These are phyloP conservation scores for Pogonophryne albipinna DNA, from an alignment of 2,797 vertebrate species.

Conservation along the genomic window DNA sequence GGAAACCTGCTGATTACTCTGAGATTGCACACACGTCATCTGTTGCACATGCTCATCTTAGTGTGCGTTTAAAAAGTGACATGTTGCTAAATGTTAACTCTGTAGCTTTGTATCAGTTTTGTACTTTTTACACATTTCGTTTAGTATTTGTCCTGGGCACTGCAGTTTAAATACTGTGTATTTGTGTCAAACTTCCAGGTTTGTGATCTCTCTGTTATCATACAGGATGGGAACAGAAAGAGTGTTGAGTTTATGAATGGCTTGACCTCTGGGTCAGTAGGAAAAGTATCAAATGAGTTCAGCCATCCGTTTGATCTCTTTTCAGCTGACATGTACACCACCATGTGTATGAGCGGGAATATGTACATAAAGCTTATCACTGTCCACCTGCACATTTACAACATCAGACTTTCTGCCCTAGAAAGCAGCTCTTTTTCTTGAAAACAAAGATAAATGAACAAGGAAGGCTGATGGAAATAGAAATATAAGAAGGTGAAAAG, in stretches of 20 bases:
- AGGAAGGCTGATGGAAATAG: not conserved
- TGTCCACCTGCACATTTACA: not conserved
- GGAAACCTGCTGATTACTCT: not conserved
- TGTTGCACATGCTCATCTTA: not conserved
- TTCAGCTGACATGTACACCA: not conserved
- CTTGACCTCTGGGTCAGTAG: not conserved
- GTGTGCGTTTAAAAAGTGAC: conserved; percentile 12
- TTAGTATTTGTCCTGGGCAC: not conserved
- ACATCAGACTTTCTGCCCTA: not conserved
- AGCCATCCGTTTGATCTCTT: not conserved
- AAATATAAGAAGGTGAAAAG: not conserved
- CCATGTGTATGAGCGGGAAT: not conserved
- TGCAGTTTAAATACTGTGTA: not conserved
- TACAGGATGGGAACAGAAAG: not conserved
- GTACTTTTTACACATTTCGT: not conserved
- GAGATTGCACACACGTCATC: not conserved
- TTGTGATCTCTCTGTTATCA: not conserved
- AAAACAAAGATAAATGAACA: conserved; percentile 4
- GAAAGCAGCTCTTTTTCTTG: conserved; percentile 2
- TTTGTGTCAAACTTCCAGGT: not conserved
- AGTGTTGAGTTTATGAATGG: not conserved
- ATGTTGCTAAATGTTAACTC: not conserved
- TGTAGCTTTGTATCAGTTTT: not conserved
- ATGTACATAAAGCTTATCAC: not conserved
- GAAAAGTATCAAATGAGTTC: too few relatives aligned